Percentiles rank a stretch among this genome's conserved stretches.
These are phyloP conservation scores for Danio choprae DNA, from an alignment of 2,797 vertebrate genomes.

Conservation along the genomic window DNA sequence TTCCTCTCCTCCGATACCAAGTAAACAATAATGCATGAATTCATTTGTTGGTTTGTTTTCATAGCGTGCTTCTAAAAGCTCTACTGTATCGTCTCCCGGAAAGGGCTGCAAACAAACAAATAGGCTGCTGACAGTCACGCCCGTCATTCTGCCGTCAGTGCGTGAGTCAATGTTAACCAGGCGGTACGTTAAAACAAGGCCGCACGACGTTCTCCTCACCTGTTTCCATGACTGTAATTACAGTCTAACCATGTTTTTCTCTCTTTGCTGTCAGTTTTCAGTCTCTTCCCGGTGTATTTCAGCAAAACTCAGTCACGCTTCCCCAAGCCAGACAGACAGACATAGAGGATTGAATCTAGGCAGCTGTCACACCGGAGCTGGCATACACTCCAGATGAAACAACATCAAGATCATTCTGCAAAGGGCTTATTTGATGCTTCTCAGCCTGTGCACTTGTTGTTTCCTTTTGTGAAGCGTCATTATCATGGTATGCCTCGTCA, in stretches of 20 bases:
- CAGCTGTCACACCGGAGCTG: constrained; percentile 14
- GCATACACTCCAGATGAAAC: constrained; percentile 40
- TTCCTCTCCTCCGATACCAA: constrained; percentile 18
- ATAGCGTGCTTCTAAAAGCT: constrained; percentile 20
- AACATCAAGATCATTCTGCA: constrained; percentile 38
- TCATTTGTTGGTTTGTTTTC: constrained; percentile 24
- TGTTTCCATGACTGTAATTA: constrained; percentile 51
- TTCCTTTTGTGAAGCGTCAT: constrained; percentile 27
- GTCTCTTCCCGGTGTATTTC: constrained; percentile 32
- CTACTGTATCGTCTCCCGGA: constrained; percentile 11
- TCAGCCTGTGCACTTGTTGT: constrained; percentile 5
- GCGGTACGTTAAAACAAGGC: constrained; percentile 26
- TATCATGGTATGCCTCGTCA: constrained; percentile 17
- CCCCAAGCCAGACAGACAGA: constrained; percentile 26
- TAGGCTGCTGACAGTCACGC: constrained; percentile 49
- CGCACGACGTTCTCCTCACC: constrained; percentile 33
- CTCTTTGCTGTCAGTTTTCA: constrained; percentile 26
- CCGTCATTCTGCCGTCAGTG: constrained; percentile 28
- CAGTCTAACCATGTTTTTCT: constrained; percentile 42
- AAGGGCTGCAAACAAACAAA: constrained; percentile 28
- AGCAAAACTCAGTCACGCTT: constrained; percentile 28
- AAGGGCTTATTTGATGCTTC: constrained; percentile 22
- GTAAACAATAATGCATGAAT: constrained; percentile 41
- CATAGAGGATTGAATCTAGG: constrained; percentile 11
- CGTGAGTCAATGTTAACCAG: constrained; percentile 45